Base-by-base conservation (phyloP, 2,797 vertebrate species). In the Muscicapa comitata region DNA sequence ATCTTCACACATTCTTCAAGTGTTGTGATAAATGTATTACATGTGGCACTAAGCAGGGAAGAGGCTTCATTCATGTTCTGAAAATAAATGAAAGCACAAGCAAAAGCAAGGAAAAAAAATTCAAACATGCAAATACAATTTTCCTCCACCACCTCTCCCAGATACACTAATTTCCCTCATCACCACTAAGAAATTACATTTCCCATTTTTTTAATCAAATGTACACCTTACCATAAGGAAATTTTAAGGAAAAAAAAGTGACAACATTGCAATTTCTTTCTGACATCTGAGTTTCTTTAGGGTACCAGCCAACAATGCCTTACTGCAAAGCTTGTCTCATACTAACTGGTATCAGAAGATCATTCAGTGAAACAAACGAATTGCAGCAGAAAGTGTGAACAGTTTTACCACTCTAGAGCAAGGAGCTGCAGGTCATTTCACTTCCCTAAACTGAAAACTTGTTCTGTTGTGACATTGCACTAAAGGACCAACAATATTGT, bases 1-100 rank as follows among this genome's bases (percentile, higher is more conserved):
- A 99, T 99, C 93, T 98, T 99, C 98, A 99, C 99, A 96, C 99
- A 99, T 96, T 99, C 99, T 97, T 99, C 99, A 88, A 99, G 97
- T 5, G 99, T 99, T 96, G 98, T 98, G 97, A 99, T 99, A 97
- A 99, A 99, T 1, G 99, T 99, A 65, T 99, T 98, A 97, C 99
- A 99, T 8, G 99, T 99, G 72, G 99, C 99, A 96, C 99, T 99
- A 96, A 99, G 98, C 89, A 99, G 98, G 77, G 99, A 99, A 11
- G 99, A 99, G 15, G 98, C 98, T 97, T 99, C 98, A 54, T 98
- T 98, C 98, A 98, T 98, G 59, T 97, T 99, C 99, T 99, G 97
- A 38, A 98, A 97, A 96, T 38, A 94, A 94, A 96, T 40, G 19
- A 90, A 86, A 86, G 77, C 58, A 91, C 25, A 96, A 28, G 59